A percentile compares a stretch with the other conserved stretches of the same genome.
phyloP scores from a whole-genome alignment of 2,113 vertebrate genomes.

The Gymnocephalus cernua region DNA sequence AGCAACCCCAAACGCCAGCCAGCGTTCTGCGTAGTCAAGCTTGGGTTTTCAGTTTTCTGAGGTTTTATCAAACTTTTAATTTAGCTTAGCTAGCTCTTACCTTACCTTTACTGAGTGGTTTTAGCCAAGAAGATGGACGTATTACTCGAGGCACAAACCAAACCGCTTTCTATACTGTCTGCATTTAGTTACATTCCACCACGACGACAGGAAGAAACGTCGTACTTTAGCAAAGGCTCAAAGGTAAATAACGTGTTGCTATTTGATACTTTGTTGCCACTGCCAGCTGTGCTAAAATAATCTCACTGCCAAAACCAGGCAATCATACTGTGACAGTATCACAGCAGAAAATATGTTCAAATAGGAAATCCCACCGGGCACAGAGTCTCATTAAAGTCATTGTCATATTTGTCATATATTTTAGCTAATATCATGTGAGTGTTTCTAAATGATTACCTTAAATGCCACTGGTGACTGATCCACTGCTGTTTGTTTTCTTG shows the following conservation, averaged over 20 bases:
- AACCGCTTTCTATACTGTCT: slow-evolving; percentile 63
- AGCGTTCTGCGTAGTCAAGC: fast-evolving
- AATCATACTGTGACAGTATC: no score
- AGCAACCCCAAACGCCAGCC: slow-evolving; percentile 64
- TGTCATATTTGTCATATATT: no score
- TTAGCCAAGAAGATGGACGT: slow-evolving; percentile 61
- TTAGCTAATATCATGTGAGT: no score
- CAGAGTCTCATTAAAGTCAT: no score
- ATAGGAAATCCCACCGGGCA: no score
- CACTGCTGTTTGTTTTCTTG: neutral
- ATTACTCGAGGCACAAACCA: slow-evolving; percentile 42
- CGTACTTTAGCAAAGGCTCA: slow-evolving; percentile 63
- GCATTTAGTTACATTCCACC: slow-evolving; percentile 75
- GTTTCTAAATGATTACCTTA: neutral
- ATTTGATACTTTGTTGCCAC: no score
- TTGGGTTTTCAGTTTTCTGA: fast-evolving
- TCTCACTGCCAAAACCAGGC: neutral
- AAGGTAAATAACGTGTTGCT: slow-evolving; percentile 57
- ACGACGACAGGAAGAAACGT: slow-evolving; percentile 64
- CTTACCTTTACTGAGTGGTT: neutral
- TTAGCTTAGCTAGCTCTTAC: no score
- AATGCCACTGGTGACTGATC: neutral
- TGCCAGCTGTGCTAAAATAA: neutral
- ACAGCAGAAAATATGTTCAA: no score
- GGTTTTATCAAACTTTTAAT: neutral